Evolutionary conservation across 2,797 vertebrate genomes (phyloP), one percentile per base, ranked within the genome.

Genomic region (Moxostoma hubbsi): DNA sequence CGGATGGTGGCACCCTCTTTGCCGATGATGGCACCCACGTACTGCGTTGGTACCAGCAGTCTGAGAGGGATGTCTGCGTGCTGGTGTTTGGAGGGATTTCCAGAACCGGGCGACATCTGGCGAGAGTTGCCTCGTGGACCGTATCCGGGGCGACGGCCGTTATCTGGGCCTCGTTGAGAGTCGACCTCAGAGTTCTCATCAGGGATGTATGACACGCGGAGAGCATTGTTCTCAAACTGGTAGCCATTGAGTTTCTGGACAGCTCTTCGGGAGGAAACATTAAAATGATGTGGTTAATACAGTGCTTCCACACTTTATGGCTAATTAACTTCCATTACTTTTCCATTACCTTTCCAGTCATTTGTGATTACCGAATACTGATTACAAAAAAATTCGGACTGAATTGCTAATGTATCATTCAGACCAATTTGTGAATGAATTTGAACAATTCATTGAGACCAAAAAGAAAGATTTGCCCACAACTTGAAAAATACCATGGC

Each of bases 1-100:
- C 97, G 93, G 80, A 98, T 98, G 88, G 97, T 98, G 88, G 96
- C 96, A 0, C 97, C 97, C 81, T 98, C 97, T 84, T 98, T 98
- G 87, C 97, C 97, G 0, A 98, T 98, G 91, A 98, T 98, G 84
- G 97, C 97, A 0, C 97, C 97, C 11, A 98, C 97, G 0, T 96
- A 98, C 88, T 98, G 97, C 0, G 97, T 97, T 81, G 96, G 96
- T 15, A 98, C 97, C 84, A 98, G 93, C 81, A 98, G 93, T 15
- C 97, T 92, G 61, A 98, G 93, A 0, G 97, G 97, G 83, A 98
- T 96, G 83, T 98, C 97, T 1, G 93, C 92, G 0, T 96, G 95
- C 64, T 95, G 96, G 80, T 95, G 93, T 82, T 97, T 97, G 12
- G 89, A 73, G 0, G 95, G 94, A 49, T 95, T 94, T 0, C 95